Evolutionary conservation across 2,797 vertebrate species (phyloP).

Genomic region (Sebastes variabilis): DNA sequence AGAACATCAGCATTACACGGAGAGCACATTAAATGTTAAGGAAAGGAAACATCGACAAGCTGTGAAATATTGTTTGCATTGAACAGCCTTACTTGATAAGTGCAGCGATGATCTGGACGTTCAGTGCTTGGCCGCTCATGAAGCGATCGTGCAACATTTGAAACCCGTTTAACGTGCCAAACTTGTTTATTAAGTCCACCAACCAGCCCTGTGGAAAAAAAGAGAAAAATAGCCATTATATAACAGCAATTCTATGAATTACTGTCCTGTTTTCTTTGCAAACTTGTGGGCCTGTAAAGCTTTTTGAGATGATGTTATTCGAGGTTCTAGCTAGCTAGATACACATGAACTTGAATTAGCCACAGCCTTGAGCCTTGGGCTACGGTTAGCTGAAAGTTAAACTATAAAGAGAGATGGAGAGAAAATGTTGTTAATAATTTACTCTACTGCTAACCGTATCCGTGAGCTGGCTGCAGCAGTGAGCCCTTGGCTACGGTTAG

Average conservation of each 20-base stretch:
- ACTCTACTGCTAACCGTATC: background rate
- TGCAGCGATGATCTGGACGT: slow-evolving; percentile 99
- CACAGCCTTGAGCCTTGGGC: too few species aligned
- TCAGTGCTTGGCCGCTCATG: slow-evolving; percentile 97
- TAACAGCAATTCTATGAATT: too few species aligned
- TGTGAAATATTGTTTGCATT: background rate
- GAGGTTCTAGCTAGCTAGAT: too few species aligned
- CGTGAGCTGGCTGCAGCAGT: background rate
- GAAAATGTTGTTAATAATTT: background rate
- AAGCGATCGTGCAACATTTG: slow-evolving; percentile 99
- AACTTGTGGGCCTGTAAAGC: background rate
- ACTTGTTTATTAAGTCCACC: slow-evolving; percentile 99
- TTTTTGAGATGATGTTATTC: too few species aligned
- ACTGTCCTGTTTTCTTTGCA: background rate
- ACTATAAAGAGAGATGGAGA: background rate
- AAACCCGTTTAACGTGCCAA: slow-evolving; percentile 99
- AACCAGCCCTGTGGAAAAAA: slow-evolving; percentile 91
- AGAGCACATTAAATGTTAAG: background rate
- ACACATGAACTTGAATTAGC: too few species aligned
- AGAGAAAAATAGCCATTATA: background rate
- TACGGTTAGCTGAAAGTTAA: too few species aligned
- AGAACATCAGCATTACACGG: background rate
- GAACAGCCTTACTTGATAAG: slow-evolving; percentile 94
- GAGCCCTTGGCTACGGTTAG: background rate
- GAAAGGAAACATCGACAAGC: background rate